Percentiles rank a stretch among this genome's conserved stretches.
phyloP scores from a whole-genome alignment of 2,113 vertebrate species.

The Gadus chalcogrammus region DNA sequence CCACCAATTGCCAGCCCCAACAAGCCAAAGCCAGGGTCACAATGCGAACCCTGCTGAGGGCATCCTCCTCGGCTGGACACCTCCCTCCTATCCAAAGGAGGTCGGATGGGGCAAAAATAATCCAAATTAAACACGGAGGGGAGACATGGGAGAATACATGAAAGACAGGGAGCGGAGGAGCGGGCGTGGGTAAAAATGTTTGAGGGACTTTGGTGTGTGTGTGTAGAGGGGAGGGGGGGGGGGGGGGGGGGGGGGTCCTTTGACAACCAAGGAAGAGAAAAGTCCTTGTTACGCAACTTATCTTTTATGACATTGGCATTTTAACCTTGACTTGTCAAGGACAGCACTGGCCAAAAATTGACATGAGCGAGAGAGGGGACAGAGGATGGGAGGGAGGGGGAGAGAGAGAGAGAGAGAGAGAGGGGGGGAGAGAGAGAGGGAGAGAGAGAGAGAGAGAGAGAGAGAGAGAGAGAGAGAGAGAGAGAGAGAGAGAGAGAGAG shows the following conservation, averaged over 20 bases:
- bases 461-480: slow-evolving; percentile 20
- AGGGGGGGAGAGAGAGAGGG: background rate
- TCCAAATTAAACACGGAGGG: no score
- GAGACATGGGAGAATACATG: background rate
- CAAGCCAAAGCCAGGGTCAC: slow-evolving; percentile 46
- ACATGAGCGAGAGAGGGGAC: background rate
- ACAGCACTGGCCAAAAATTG: background rate
- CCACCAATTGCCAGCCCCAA: slow-evolving; percentile 46
- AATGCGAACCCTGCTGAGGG: slow-evolving; percentile 55
- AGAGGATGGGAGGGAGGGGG: background rate
- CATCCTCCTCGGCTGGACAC: slow-evolving; percentile 61
- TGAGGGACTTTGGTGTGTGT: slow-evolving; percentile 9
- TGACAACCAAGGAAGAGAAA: slow-evolving; percentile 46
- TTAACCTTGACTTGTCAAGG: slow-evolving; percentile 64
- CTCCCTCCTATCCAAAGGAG: slow-evolving; percentile 32
- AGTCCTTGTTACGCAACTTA: slow-evolving; percentile 35
- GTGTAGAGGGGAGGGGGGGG: background rate
- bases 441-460: slow-evolving; percentile 40
- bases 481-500: slow-evolving; percentile 22
- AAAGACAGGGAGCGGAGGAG: slow-evolving; percentile 19
- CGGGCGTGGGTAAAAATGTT: slow-evolving; percentile 24
- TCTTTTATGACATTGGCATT: slow-evolving; percentile 54
- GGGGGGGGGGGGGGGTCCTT: slow-evolving; percentile 23
- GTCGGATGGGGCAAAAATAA: no score
- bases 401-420: background rate